Evolutionary conservation across 37 sponge, comb jelly and placozoan species (phyloP).

Genomic region (Bolinopsis microptera): DNA sequence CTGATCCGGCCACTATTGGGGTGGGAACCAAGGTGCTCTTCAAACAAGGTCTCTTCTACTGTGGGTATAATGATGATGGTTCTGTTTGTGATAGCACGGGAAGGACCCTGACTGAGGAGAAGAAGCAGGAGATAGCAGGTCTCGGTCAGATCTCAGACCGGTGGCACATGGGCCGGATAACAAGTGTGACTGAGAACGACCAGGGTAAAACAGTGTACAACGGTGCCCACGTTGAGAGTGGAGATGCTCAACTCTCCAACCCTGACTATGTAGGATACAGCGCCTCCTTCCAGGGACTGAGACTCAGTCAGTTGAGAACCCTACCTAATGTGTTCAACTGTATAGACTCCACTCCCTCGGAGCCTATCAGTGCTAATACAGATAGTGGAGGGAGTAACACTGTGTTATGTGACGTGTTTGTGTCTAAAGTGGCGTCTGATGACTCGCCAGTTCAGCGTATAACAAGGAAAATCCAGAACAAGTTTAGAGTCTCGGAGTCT

Average conservation of each 20-base stretch:
- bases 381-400: not conserved
- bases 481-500: not conserved
- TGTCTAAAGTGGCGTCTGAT: not conserved
- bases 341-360: not conserved
- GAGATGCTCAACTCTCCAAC: not conserved
- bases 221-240: not conserved
- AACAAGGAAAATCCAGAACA: not conserved
- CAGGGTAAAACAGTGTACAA: conserved; percentile 18
- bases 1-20: not conserved
- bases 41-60: conserved; percentile 51
- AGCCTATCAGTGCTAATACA: not conserved
- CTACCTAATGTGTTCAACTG: conserved; percentile 21
- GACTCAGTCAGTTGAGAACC: not conserved
- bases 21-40: conserved; percentile 61
- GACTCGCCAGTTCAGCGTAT: not conserved
- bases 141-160: not conserved
- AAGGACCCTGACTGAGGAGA: not conserved
- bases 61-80: not conserved
- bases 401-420: conserved; percentile 38
- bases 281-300: not conserved
- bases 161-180: conserved; percentile 26
- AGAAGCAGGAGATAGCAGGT: not conserved
- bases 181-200: not conserved
- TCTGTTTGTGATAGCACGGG: not conserved
- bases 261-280: not conserved